Conservation (phyloP, 2,888 invertebrate species). For the Drosophila demipolita region DNA sequence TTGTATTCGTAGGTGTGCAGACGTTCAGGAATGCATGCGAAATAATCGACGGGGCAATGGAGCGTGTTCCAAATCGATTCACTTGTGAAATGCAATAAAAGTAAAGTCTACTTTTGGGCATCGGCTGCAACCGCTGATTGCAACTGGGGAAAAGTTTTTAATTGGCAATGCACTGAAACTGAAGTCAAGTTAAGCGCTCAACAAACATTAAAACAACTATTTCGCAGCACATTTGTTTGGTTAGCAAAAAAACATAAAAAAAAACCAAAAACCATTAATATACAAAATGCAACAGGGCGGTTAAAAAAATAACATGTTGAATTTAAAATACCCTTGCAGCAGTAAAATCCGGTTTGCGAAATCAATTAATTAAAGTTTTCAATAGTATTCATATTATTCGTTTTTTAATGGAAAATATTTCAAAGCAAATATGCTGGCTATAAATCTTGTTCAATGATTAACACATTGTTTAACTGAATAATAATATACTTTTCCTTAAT, state of each 20-base stretch:
- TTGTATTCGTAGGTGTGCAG: constrained; percentile 6
- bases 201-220: constrained; percentile 52
- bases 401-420: neutral
- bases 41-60: constrained; percentile 49
- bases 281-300: neutral
- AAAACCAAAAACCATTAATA: neutral
- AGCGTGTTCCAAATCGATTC: constrained; percentile 59
- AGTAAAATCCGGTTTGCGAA: neutral
- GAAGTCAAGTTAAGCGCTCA: constrained; percentile 54
- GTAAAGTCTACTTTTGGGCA: constrained; percentile 57
- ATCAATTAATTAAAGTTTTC: neutral
- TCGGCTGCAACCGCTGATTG: constrained; percentile 38
- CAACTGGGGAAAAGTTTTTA: constrained; percentile 60
- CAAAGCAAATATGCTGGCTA: neutral
- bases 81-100: constrained; percentile 52
- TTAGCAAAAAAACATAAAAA: constrained; percentile 5
- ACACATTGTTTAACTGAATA: neutral
- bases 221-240: constrained; percentile 26
- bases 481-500: neutral
- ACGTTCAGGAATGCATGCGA: constrained; percentile 20
- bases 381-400: neutral
- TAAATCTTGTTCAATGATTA: neutral
- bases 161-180: constrained; percentile 55
- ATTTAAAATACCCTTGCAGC: neutral
- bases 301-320: neutral